These are phyloP conservation scores for Palythoa heliodiscus DNA, from an alignment of 92 coral and sea anemone species.

Conservation along the genomic window DNA sequence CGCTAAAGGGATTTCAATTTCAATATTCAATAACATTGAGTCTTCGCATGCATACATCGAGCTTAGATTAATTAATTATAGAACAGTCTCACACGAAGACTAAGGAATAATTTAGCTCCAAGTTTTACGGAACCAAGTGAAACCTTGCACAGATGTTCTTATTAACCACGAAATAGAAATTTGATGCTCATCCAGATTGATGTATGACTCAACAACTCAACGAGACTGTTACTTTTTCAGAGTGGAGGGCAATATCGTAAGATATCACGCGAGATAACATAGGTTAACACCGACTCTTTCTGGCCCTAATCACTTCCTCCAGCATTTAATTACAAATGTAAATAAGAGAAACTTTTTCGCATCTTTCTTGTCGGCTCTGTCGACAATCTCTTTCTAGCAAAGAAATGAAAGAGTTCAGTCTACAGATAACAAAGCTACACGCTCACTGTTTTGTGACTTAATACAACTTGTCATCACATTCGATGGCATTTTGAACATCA, in stretches of 20 bases:
- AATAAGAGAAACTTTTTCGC: conserved; percentile 39
- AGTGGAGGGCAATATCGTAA: conserved; percentile 31
- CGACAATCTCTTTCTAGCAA: background rate
- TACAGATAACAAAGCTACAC: too few relatives aligned
- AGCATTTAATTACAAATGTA: conserved; percentile 62
- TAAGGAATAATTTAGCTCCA: conserved; percentile 33
- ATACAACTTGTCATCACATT: background rate
- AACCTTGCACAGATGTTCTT: conserved; percentile 25
- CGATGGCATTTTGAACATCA: background rate
- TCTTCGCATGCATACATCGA: conserved; percentile 22
- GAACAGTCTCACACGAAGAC: conserved; percentile 45
- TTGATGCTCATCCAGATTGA: background rate
- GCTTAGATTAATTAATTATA: conserved; percentile 44
- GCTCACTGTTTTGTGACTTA: background rate
- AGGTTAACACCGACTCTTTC: conserved; percentile 33
- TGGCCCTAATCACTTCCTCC: conserved; percentile 47
- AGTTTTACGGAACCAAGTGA: conserved; percentile 9
- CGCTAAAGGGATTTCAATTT: conserved; percentile 43
- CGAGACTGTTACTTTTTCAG: conserved; percentile 15
- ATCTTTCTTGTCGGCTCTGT: background rate
- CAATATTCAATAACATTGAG: conserved; percentile 36
- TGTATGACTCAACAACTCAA: conserved; percentile 16
- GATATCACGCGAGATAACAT: conserved; percentile 49
- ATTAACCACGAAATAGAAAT: conserved; percentile 2
- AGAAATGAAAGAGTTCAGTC: background rate